A percentile compares a stretch with the other conserved stretches of the same genome.
Conservation (phyloP, 1,140 invertebrate genomes). For the Leucophenga varia region DNA sequence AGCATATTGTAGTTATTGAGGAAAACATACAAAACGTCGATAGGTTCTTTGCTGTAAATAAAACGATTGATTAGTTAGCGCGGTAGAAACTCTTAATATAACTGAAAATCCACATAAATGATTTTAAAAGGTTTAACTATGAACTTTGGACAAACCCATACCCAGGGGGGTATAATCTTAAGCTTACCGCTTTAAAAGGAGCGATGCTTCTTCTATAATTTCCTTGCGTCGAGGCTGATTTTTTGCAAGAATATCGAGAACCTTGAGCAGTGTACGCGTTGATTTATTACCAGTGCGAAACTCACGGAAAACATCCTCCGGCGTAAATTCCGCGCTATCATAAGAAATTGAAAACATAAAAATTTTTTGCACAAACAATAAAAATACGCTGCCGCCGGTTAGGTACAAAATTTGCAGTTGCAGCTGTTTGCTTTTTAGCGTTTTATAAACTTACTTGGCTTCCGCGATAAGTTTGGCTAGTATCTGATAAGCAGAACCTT, state of each 20-base stretch:
- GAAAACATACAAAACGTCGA: slow-evolving; percentile 41
- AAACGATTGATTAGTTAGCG: neutral
- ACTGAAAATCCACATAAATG: neutral
- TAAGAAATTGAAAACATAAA: neutral
- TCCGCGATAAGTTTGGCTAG: slow-evolving; percentile 29
- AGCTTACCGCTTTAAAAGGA: slow-evolving; percentile 28
- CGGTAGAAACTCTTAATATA: neutral
- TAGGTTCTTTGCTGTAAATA: slow-evolving; percentile 40
- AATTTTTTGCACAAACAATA: neutral
- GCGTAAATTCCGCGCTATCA: slow-evolving; percentile 27
- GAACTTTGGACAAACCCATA: neutral
- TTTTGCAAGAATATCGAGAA: slow-evolving; percentile 33
- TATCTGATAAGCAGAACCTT: neutral
- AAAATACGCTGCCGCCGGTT: neutral
- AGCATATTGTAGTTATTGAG: slow-evolving; percentile 30
- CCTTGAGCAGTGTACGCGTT: slow-evolving; percentile 25
- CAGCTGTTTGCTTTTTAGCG: slow-evolving; percentile 1
- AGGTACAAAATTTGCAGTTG: neutral
- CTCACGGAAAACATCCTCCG: slow-evolving; percentile 34
- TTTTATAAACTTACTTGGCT: slow-evolving; percentile 26
- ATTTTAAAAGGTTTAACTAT: neutral
- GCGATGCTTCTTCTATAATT: slow-evolving; percentile 25
- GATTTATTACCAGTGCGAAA: slow-evolving; percentile 36
- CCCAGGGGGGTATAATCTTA: neutral
- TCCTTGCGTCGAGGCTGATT: slow-evolving; percentile 32